Conservation (phyloP, 64 coral and sea anemone genomes). For the Orbicella faveolata region DNA sequence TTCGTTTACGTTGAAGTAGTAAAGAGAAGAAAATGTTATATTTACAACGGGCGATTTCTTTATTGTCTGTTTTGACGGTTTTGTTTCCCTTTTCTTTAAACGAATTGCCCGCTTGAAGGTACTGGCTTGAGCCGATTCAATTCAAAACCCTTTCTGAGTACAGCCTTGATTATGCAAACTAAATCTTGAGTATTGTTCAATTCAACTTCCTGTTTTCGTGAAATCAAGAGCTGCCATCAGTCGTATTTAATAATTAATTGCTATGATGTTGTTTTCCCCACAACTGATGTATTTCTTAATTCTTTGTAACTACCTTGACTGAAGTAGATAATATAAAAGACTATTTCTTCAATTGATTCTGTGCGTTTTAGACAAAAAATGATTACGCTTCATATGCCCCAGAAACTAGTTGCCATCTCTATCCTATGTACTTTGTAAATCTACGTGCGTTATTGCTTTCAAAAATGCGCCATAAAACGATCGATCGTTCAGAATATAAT, state of each 20-base stretch:
- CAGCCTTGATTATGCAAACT: neutral
- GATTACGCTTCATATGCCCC: neutral
- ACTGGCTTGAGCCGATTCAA: no score
- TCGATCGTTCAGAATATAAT: neutral
- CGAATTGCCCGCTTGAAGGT: no score
- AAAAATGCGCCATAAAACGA: neutral
- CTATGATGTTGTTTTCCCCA: neutral
- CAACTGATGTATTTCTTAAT: neutral
- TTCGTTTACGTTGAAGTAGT: no score
- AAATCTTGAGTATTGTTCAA: neutral
- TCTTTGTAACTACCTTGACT: neutral
- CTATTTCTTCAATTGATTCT: neutral
- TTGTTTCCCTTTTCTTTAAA: no score
- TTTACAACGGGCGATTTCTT: no score
- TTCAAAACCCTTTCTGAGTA: neutral
- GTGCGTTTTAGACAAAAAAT: neutral
- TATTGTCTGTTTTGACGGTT: no score
- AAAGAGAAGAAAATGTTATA: no score
- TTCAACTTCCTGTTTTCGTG: conserved; percentile 40
- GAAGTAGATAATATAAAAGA: neutral
- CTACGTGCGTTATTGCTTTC: neutral
- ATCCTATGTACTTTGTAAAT: conserved; percentile 1
- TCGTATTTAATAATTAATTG: conserved; percentile 33
- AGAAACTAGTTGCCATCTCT: neutral
- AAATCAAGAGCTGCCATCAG: neutral